phyloP scores from a whole-genome alignment of 2,113 vertebrate genomes.

The Turdus rufiventris region DNA sequence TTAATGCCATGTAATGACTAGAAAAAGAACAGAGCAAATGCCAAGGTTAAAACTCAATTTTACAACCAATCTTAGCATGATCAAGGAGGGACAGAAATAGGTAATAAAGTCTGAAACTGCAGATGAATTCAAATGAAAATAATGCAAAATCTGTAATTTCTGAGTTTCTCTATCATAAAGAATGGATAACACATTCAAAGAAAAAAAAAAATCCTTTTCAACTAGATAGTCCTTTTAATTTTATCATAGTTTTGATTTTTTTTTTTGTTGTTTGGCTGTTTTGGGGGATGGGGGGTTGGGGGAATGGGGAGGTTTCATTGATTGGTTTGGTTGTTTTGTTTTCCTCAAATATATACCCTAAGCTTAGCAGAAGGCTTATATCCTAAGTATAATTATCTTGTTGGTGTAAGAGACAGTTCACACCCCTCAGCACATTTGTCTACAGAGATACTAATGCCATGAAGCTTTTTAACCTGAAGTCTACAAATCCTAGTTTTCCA shows the following conservation, averaged over 20 bases:
- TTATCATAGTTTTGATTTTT: not conserved
- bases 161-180: not conserved
- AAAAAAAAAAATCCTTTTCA: not conserved
- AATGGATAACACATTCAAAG: not conserved
- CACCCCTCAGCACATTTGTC: not conserved
- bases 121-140: not conserved
- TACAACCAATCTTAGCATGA: not conserved
- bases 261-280: not conserved
- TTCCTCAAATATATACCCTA: not conserved
- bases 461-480: not conserved
- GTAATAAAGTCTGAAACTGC: not conserved
- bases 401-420: not conserved
- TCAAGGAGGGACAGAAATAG: fast-evolving
- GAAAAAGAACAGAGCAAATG: not conserved
- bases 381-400: not conserved
- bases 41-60: not conserved
- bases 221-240: not conserved
- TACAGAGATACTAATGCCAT: not conserved
- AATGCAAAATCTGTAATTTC: not conserved
- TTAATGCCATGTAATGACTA: not conserved
- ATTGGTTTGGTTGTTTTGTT: not conserved
- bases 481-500: not conserved
- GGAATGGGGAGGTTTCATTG: fast-evolving
- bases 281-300: fast-evolving
- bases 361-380: not conserved